phyloP scores from a whole-genome alignment of 2,888 invertebrate genomes.

The Tinea pellionella region DNA sequence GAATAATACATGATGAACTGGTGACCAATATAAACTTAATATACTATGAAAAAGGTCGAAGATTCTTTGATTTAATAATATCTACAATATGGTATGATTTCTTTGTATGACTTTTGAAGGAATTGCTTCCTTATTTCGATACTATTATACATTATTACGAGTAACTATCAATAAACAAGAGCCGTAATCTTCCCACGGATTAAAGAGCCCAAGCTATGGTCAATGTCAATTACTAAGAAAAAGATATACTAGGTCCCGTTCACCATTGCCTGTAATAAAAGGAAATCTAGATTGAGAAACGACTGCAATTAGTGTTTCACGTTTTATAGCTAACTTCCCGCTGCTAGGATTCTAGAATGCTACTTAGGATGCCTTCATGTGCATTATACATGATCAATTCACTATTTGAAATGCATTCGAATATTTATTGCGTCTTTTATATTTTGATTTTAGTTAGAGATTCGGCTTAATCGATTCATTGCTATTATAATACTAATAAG shows the following conservation, averaged over 20 bases:
- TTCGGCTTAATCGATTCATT: not conserved
- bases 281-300: conserved; percentile 16
- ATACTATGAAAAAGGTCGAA: too few species aligned
- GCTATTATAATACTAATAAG: conserved; percentile 6
- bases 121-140: not conserved
- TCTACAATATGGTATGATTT: too few species aligned
- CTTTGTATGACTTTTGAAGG: too few species aligned
- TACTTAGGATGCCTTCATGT: not conserved
- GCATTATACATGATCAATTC: too few species aligned
- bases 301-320: conserved; percentile 22
- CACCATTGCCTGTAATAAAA: conserved; percentile 3
- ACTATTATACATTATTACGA: not conserved
- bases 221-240: not conserved
- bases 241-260: conserved; percentile 8
- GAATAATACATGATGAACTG: too few species aligned
- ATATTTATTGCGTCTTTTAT: not conserved
- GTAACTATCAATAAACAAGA: not conserved
- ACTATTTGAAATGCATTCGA: too few species aligned
- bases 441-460: not conserved
- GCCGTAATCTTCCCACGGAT: not conserved
- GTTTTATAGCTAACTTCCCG: conserved; percentile 22
- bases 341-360: conserved; percentile 19
- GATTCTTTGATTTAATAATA: too few species aligned
- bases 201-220: not conserved
- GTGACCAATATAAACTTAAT: too few species aligned